Evolutionary conservation across 1,140 invertebrate genomes (phyloP).

Genomic region (Megathymus violae): DNA sequence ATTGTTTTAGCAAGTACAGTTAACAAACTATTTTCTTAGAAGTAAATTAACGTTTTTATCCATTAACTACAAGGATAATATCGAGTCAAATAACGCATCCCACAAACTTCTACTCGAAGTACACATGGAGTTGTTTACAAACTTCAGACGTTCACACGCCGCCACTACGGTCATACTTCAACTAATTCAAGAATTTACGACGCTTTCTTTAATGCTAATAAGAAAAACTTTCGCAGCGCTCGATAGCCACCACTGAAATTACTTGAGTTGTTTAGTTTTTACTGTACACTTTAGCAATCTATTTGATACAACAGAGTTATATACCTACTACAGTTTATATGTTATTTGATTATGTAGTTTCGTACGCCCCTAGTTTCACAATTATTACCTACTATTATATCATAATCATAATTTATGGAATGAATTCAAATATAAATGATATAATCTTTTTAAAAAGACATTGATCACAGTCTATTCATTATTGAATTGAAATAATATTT

Average conservation of each 20-base stretch:
- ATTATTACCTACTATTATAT: too few species aligned
- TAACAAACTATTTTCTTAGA: not conserved
- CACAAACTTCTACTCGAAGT: not conserved
- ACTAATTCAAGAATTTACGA: slow-evolving; percentile 79
- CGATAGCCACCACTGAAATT: slow-evolving; percentile 59
- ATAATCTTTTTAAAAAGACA: too few species aligned
- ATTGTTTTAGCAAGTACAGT: too few species aligned
- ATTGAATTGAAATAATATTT: too few species aligned
- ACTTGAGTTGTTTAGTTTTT: slow-evolving; percentile 29
- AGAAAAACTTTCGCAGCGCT: slow-evolving; percentile 73
- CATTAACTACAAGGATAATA: slow-evolving; percentile 26
- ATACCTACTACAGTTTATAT: too few species aligned
- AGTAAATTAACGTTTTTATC: slow-evolving; percentile 47
- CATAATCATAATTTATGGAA: too few species aligned
- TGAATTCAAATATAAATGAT: too few species aligned
- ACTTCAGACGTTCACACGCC: slow-evolving; percentile 76
- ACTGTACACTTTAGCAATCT: not conserved
- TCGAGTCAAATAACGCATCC: not conserved
- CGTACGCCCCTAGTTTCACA: too few species aligned
- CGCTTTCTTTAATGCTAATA: slow-evolving; percentile 73
- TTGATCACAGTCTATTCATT: too few species aligned
- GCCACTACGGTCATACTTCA: slow-evolving; percentile 66
- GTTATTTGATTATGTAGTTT: too few species aligned
- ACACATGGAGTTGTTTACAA: slow-evolving; percentile 53
- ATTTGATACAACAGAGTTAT: too few species aligned